A percentile compares a stretch with the other conserved stretches of the same genome.
Conservation (phyloP, 2,888 invertebrate species). For the Muschampia plurimacula region DNA sequence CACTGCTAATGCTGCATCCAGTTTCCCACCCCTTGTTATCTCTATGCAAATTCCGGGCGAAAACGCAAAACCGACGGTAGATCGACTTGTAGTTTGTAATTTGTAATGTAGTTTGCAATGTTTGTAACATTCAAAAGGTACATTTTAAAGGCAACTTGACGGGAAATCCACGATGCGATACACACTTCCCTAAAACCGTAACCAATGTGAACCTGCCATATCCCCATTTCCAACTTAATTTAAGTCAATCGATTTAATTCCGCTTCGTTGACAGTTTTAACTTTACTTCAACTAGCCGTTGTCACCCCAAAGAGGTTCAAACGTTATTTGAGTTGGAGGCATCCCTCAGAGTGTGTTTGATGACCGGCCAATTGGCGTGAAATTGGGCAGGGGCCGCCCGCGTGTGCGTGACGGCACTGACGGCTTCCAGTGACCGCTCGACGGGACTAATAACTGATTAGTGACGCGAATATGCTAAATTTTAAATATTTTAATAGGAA, state of each 20-base stretch:
- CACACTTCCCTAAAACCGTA: no score
- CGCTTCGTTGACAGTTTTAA: slow-evolving; percentile 21
- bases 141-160: neutral
- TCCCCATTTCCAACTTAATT: slow-evolving; percentile 3
- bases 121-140: no score
- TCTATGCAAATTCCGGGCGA: no score
- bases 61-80: no score
- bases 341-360: slow-evolving; percentile 65
- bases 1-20: no score
- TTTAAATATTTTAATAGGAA: no score
- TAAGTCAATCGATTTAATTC: neutral
- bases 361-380: slow-evolving; percentile 76
- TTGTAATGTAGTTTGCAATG: no score
- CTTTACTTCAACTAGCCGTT: slow-evolving; percentile 4
- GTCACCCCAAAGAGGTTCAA: slow-evolving; percentile 22
- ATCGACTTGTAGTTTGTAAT: no score
- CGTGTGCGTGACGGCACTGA: slow-evolving; percentile 55
- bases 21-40: no score
- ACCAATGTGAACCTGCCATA: neutral
- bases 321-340: slow-evolving; percentile 23
- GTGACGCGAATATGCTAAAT: slow-evolving; percentile 30
- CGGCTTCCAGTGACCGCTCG: slow-evolving; percentile 47
- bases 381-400: slow-evolving; percentile 64
- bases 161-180: neutral
- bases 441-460: slow-evolving; percentile 15